Percentiles rank a stretch among this genome's conserved stretches.
Evolutionary conservation across 1,140 invertebrate species (phyloP).

Genomic region (Thaumatotibia leucotreta): DNA sequence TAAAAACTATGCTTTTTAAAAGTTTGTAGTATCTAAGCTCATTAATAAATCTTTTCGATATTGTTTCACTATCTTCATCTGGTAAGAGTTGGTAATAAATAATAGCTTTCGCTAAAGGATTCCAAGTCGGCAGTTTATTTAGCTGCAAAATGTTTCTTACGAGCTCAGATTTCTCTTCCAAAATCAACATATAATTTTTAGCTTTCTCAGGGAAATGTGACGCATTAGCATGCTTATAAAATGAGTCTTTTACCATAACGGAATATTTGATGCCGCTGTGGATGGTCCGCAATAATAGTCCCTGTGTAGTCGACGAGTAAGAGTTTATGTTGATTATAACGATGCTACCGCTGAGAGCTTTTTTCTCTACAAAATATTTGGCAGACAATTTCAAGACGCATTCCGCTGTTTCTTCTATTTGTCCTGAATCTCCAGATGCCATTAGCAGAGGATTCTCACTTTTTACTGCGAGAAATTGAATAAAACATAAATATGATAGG

Average conservation of each 20-base stretch:
- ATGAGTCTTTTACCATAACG: slow-evolving; percentile 73
- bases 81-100: slow-evolving; percentile 57
- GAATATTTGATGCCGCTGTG: slow-evolving; percentile 68
- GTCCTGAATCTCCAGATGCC: slow-evolving; percentile 42
- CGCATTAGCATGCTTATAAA: slow-evolving; percentile 64
- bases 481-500: slow-evolving; percentile 6
- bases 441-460: slow-evolving; percentile 44
- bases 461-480: slow-evolving; percentile 8
- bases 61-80: slow-evolving; percentile 41
- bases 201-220: slow-evolving; percentile 76
- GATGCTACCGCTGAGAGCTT: slow-evolving; percentile 70
- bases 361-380: slow-evolving; percentile 74
- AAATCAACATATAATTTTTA: slow-evolving; percentile 75
- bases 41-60: slow-evolving; percentile 62
- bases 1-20: slow-evolving; percentile 62
- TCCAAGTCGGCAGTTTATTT: slow-evolving; percentile 71
- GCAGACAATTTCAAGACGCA: slow-evolving; percentile 72
- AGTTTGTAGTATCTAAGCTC: slow-evolving; percentile 58
- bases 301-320: slow-evolving; percentile 56
- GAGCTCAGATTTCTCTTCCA: slow-evolving; percentile 66
- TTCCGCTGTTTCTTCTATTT: slow-evolving; percentile 57
- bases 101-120: slow-evolving; percentile 71
- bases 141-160: slow-evolving; percentile 60
- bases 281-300: slow-evolving; percentile 61
- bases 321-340: slow-evolving; percentile 71